A percentile compares a stretch with the other conserved stretches of the same genome.
Evolutionary conservation across 2,797 vertebrate genomes (phyloP).

Genomic region (Gambelia wislizenii): DNA sequence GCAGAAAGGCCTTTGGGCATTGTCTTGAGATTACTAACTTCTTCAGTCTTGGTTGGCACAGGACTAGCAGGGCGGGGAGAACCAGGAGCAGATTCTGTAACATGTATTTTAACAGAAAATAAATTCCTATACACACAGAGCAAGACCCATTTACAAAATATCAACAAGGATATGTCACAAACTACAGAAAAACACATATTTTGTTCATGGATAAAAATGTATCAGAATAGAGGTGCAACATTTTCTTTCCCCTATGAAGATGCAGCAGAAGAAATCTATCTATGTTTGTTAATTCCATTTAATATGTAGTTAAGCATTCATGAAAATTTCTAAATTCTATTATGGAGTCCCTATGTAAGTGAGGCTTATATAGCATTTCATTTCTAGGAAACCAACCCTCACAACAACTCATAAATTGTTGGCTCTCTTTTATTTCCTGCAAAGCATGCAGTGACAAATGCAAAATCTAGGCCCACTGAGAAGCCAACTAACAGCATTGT

Average conservation of each 20-base stretch:
- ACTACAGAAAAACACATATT: background rate
- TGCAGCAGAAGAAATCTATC: background rate
- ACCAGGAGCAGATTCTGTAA: conserved; percentile 83
- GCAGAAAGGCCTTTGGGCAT: conserved; percentile 97
- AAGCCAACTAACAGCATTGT: no score
- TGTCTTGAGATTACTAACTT: conserved; percentile 92
- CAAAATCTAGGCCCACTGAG: no score
- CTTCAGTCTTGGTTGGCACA: conserved; percentile 84
- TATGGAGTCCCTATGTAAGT: background rate
- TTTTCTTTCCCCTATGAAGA: background rate
- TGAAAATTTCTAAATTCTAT: background rate
- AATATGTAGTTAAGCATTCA: conserved; percentile 2
- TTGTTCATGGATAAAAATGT: background rate
- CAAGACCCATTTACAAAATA: background rate
- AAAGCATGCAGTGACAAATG: no score
- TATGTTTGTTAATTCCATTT: background rate
- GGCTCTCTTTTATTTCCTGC: no score
- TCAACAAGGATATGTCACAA: background rate
- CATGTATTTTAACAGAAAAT: background rate
- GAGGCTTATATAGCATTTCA: background rate
- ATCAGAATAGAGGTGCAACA: background rate
- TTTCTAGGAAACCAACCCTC: background rate
- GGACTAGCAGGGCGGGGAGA: conserved; percentile 85
- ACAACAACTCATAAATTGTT: no score
- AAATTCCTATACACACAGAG: background rate